Conservation (phyloP, 2,113 vertebrate species). For the Psephotus haematonotus region DNA sequence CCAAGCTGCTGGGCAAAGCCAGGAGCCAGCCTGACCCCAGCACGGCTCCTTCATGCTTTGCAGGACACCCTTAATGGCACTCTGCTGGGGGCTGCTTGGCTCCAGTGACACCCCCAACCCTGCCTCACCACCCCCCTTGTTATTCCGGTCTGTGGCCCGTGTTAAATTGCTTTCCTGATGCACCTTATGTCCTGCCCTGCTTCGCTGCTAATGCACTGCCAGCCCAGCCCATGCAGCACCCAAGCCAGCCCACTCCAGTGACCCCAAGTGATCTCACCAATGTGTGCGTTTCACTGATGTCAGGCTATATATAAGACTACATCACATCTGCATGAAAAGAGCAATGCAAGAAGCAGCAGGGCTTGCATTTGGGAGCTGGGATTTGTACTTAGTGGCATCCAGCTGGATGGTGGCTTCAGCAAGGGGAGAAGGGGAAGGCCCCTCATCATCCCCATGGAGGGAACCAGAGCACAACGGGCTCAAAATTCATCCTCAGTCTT, state of each 20-base stretch:
- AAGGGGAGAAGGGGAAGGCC: neutral
- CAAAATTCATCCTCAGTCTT: fast-evolving
- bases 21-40: neutral
- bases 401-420: neutral
- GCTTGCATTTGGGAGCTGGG: neutral
- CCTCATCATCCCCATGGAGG: neutral
- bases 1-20: neutral
- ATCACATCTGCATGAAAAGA: fast-evolving
- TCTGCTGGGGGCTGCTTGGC: neutral
- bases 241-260: neutral
- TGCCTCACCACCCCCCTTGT: neutral
- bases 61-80: neutral
- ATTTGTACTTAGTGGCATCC: fast-evolving
- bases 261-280: too few relatives aligned
- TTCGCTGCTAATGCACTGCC: neutral
- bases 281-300: fast-evolving
- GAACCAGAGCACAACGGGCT: fast-evolving
- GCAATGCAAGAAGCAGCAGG: fast-evolving
- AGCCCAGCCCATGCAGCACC: neutral
- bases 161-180: neutral
- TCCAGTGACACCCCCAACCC: fast-evolving
- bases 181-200: neutral
- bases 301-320: neutral
- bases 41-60: neutral
- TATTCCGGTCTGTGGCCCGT: neutral